Evolutionary conservation across 2,113 vertebrate genomes (phyloP).

Genomic region (Indri indri): DNA sequence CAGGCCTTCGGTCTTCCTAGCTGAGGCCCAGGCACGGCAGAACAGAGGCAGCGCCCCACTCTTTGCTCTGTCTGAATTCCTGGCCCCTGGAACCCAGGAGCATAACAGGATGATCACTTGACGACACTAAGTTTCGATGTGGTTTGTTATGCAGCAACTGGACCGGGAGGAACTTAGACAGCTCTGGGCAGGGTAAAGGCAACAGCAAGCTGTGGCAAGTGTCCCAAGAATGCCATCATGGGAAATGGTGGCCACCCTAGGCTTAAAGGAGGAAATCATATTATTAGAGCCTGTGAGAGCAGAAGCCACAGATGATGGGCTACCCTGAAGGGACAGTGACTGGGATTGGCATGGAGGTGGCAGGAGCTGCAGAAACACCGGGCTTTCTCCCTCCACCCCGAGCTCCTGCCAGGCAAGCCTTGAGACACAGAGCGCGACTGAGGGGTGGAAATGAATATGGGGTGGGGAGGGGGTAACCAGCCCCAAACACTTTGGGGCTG

Average conservation of each 20-base stretch:
- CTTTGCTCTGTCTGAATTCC: not conserved
- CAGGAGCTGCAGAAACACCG: not conserved
- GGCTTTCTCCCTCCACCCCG: not conserved
- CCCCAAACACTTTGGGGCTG: not conserved
- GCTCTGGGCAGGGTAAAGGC: too few relatives aligned
- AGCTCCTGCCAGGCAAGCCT: not conserved
- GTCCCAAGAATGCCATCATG: not conserved
- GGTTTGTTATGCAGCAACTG: not conserved
- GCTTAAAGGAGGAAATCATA: too few relatives aligned
- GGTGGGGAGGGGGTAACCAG: not conserved
- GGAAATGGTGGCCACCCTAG: fast-evolving
- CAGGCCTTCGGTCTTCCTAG: not conserved
- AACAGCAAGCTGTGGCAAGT: too few relatives aligned
- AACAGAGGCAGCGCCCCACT: not conserved
- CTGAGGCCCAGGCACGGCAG: too few relatives aligned
- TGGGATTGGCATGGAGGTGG: too few relatives aligned
- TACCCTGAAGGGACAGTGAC: not conserved
- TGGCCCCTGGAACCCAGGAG: not conserved
- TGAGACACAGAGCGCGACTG: not conserved
- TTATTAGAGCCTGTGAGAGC: not conserved
- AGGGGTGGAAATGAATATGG: too few relatives aligned
- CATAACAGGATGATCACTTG: not conserved
- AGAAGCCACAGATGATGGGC: fast-evolving
- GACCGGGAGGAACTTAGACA: too few relatives aligned
- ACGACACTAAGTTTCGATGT: not conserved